Base-by-base conservation (phyloP, 2,113 vertebrate species). In the Motacilla tschutschensis region DNA sequence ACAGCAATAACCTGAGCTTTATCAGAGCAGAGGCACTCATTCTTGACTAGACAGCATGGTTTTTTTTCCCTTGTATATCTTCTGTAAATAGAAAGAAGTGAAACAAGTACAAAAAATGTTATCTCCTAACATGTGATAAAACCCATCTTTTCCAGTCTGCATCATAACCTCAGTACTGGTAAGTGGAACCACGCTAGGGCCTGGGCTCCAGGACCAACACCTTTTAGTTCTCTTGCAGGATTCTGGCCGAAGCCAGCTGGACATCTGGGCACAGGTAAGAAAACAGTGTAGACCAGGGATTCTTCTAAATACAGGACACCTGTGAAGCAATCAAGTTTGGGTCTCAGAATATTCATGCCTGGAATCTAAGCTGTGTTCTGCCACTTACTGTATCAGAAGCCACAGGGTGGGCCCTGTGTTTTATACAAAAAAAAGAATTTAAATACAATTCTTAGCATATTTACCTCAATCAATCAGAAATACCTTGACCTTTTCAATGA, bases 121-220 rank as follows among this genome's bases (percentile, higher is more conserved):
- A 62, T 48, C 31, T 43, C 4, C 38, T 76, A 59, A 40, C 31
- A 51, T 29, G 12, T 28, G 29, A 8, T 38, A 51, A 38, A 71
- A 17, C 11, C 14, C 35, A 11, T 25, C 14, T 72, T 35, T 85
- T 60, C 29, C 55, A 62, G 20, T 38, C 64, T 66, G 21, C 44
- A 80, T 22, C 0, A 0, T 17, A 77, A 26, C 18, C 17, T 62
- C 43, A 38, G 29, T 17, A n/a, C 12, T 40, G 38, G 11, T 48
- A 72, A 85, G 44, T n/a, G 48, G 70, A 78, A 81, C 31, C 19
- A 5, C 43, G 9, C 29, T 53, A 46, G 24, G 29, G 58, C 22
- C 5, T 53, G 21, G 12, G 29, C 43, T 77, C 38, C 35, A 74
- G 29, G 35, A 88, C 17, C 16, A 88, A 28, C 58, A 75, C 3